A percentile compares a stretch with the other conserved stretches of the same genome.
These are phyloP conservation scores for Herpetotheres cachinnans DNA, from an alignment of 2,113 vertebrate genomes.

Conservation along the genomic window DNA sequence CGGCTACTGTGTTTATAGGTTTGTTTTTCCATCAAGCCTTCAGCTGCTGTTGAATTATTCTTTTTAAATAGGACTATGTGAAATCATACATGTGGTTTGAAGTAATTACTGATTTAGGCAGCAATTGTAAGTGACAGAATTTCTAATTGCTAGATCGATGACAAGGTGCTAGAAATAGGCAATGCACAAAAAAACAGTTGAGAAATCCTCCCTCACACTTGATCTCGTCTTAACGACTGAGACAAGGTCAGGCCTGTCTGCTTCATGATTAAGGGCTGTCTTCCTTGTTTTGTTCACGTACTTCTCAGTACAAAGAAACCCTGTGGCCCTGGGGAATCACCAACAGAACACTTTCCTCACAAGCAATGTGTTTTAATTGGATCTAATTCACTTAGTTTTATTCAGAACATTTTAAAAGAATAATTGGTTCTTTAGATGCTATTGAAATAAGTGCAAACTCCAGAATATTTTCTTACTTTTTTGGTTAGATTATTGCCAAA, in stretches of 20 bases:
- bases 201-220: not conserved
- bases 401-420: not conserved
- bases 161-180: not conserved
- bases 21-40: not conserved
- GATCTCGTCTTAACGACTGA: not conserved
- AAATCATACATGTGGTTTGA: not conserved
- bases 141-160: not conserved
- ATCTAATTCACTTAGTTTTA: not conserved
- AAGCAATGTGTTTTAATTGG: not conserved
- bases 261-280: not conserved
- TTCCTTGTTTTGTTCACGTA: constrained; percentile 13
- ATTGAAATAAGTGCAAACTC: not conserved
- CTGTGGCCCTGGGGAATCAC: not conserved
- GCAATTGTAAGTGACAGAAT: not conserved
- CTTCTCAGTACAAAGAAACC: not conserved
- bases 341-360: not conserved
- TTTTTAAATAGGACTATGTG: not conserved
- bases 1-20: not conserved
- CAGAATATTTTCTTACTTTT: not conserved
- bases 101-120: not conserved
- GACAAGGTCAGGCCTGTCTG: not conserved
- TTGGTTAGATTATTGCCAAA: not conserved
- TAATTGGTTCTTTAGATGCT: not conserved
- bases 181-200: not conserved
- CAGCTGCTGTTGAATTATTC: not conserved